Base-by-base conservation (phyloP, 2,113 vertebrate species). In the Alouatta palliata region DNA sequence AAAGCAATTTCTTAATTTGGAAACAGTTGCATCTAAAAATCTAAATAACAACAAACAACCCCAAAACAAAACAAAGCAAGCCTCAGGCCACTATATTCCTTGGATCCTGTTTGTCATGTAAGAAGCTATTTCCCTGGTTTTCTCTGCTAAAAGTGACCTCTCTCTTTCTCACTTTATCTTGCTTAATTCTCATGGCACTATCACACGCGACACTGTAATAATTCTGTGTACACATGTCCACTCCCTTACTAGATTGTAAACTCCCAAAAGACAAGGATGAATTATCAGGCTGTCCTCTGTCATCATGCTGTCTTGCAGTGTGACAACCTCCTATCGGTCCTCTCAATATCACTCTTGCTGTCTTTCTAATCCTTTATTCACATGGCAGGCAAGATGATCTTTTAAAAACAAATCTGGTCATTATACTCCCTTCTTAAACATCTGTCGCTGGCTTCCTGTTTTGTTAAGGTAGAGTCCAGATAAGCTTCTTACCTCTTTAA, bases 1-100 rank as follows among this genome's bases (percentile, higher is more conserved):
- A 68, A 61, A 97, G 52, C 32, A n/a, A 70, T 76, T 56, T 96
- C 81, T 92, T 82, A 81, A 66, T 35, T 83, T 94, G 61, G 32
- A 93, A 83, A 35, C 37, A 16, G n/a, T 66, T 85, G 71, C 43
- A 61, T 86, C 27, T 94, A 58, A 92, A 90, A 94, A 64, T 35
- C 11, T 90, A 94, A 92, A 97, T 20, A 83, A 76, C 49, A 90
- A 68, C 32, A 88, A 58, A 52, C 2, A 25, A 45, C 40, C 19
- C 8, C 23, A 17, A 84, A 58, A 17, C 11, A 23, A 79, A 76
- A 14, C 3, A 27, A 54, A n/a, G 35, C 17, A 2, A 82, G 76
- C 14, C 61, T 81, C 56, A 32, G 83, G 45, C 16, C 21, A 32
- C 52, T 76, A 2, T 27, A 9, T 49, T n/a, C 1, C 0, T 6